These are phyloP conservation scores for Limnephilus lunatus DNA, from an alignment of 2,888 invertebrate genomes.

Conservation along the genomic window DNA sequence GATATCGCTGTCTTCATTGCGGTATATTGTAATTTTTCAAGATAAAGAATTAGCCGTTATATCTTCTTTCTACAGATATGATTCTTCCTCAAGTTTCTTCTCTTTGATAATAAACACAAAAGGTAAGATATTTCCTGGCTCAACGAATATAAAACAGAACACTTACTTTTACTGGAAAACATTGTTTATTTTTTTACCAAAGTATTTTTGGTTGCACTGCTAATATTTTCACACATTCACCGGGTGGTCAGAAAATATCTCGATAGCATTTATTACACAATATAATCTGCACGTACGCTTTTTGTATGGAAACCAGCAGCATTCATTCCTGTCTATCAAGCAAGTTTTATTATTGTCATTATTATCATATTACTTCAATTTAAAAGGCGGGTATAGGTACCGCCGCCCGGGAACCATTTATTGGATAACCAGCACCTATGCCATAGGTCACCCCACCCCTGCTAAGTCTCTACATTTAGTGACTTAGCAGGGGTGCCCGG, in stretches of 20 bases:
- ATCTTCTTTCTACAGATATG: neutral
- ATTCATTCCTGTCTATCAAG: too few species aligned
- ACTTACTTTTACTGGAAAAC: neutral
- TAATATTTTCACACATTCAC: neutral
- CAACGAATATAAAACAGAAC: neutral
- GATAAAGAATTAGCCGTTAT: neutral
- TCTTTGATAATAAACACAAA: neutral
- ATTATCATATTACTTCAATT: too few species aligned
- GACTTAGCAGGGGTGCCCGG: too few species aligned
- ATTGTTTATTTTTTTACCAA: neutral
- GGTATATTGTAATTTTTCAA: neutral
- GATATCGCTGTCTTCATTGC: neutral
- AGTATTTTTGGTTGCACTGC: neutral
- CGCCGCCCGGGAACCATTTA: too few species aligned
- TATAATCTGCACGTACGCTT: neutral
- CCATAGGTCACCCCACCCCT: too few species aligned
- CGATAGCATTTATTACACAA: neutral
- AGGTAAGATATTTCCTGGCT: too few species aligned
- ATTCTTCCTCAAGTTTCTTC: neutral
- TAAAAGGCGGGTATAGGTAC: too few species aligned
- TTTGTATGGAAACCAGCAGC: too few species aligned
- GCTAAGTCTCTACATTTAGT: too few species aligned
- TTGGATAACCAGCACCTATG: too few species aligned
- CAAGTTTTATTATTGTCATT: too few species aligned
- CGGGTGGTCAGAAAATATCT: neutral